phyloP scores from a whole-genome alignment of 2,113 vertebrate species.

The Elgaria multicarinata region DNA sequence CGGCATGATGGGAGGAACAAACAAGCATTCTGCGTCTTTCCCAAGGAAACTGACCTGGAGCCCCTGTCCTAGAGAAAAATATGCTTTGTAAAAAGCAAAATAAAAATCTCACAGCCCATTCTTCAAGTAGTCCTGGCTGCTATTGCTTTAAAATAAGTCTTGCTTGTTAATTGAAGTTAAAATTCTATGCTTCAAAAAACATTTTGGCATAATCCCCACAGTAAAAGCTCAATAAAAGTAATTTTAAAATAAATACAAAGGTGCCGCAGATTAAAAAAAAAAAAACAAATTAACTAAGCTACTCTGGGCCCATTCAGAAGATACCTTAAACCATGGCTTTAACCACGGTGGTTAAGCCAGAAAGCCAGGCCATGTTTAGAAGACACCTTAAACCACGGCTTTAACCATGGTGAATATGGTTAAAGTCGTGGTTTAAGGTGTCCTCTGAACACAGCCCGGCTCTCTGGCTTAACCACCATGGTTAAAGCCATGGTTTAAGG shows the following conservation, averaged over 20 bases:
- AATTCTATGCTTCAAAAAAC: slow-evolving; percentile 7
- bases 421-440: too few relatives aligned
- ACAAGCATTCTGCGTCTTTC: neutral
- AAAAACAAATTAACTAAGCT: neutral
- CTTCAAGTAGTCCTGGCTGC: neutral
- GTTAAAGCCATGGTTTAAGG: too few relatives aligned
- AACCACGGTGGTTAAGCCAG: too few relatives aligned
- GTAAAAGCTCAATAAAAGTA: neutral
- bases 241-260: neutral
- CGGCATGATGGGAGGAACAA: neutral
- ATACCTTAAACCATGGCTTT: too few relatives aligned
- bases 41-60: neutral
- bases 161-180: neutral
- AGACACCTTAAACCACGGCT: too few relatives aligned
- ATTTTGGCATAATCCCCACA: neutral
- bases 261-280: neutral
- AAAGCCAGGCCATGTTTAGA: too few relatives aligned
- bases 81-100: neutral
- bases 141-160: neutral
- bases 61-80: neutral
- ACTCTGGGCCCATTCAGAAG: too few relatives aligned
- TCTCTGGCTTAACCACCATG: too few relatives aligned
- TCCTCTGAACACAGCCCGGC: too few relatives aligned
- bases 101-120: neutral
- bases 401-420: too few relatives aligned